These are phyloP conservation scores for Drosophila aff. DNA, from an alignment of 1,140 invertebrate genomes.

Conservation along the genomic window DNA sequence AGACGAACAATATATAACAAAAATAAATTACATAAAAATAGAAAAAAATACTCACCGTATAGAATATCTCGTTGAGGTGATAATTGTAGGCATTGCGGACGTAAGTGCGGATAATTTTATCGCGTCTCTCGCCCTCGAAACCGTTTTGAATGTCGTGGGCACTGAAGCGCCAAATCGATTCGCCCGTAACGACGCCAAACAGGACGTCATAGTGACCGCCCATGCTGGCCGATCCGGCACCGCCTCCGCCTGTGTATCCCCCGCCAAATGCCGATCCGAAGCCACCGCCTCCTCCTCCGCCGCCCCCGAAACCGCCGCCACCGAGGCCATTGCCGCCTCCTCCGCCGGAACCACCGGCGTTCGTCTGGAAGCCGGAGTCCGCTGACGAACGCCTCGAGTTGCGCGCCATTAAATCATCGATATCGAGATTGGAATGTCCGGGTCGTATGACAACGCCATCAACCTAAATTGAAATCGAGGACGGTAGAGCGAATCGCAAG, in stretches of 20 bases:
- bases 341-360: constrained; percentile 33
- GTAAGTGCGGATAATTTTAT: constrained; percentile 96
- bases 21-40: background rate
- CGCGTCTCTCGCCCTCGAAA: constrained; percentile 94
- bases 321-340: constrained; percentile 20
- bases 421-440: constrained; percentile 86
- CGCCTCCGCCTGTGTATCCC: constrained; percentile 62
- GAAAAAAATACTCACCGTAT: constrained; percentile 88
- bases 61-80: constrained; percentile 98
- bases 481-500: constrained; percentile 44
- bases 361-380: constrained; percentile 62
- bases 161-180: constrained; percentile 93
- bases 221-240: constrained; percentile 48
- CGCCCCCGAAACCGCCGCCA: constrained; percentile 7
- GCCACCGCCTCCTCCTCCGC: constrained; percentile 43
- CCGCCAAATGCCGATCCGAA: constrained; percentile 58
- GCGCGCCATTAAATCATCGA: constrained; percentile 87
- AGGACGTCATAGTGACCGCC: constrained; percentile 90
- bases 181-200: constrained; percentile 94
- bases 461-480: constrained; percentile 84
- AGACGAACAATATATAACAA: constrained; percentile 9
- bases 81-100: constrained; percentile 97
- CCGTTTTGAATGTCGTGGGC: constrained; percentile 93
- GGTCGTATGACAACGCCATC: constrained; percentile 85
- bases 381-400: constrained; percentile 79